Conservation (phyloP, 2,797 vertebrate species). For the Sebastes vulpes region DNA sequence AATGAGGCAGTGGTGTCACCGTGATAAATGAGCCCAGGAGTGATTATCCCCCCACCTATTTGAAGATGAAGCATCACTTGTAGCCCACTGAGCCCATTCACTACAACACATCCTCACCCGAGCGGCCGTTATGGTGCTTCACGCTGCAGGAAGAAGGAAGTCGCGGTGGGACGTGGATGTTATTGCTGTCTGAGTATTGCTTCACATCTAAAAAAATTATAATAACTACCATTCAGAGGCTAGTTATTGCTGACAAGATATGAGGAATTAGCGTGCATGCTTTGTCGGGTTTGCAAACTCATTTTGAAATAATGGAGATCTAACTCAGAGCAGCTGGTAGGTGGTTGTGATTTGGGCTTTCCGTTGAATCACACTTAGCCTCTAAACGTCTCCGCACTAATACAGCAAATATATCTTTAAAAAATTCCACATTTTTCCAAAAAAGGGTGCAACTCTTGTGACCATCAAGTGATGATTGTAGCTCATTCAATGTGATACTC, state of each 20-base stretch:
- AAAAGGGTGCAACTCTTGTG: conserved; percentile 7
- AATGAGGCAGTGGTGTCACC: conserved; percentile 70
- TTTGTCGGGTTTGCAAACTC: background rate
- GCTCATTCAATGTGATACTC: conserved; percentile 54
- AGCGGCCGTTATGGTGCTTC: conserved; percentile 11
- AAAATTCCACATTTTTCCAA: background rate
- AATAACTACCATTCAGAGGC: conserved; percentile 66
- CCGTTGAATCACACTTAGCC: background rate
- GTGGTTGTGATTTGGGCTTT: background rate
- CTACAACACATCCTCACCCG: conserved; percentile 1
- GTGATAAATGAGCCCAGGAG: conserved; percentile 40
- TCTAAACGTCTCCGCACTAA: background rate
- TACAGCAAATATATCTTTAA: background rate
- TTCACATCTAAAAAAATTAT: conserved; percentile 69
- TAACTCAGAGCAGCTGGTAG: conserved; percentile 62
- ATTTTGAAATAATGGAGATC: background rate
- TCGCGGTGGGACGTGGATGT: conserved; percentile 66
- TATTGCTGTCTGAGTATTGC: conserved; percentile 90
- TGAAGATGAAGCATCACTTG: conserved; percentile 40
- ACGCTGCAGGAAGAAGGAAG: conserved; percentile 65
- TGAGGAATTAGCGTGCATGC: background rate
- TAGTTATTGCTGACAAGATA: conserved; percentile 83
- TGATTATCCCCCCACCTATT: conserved; percentile 17
- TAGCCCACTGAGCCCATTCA: conserved; percentile 18
- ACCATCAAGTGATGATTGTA: conserved; percentile 41